Evolutionary conservation across 1,140 invertebrate species (phyloP), one percentile per base, ranked within the genome.

Genomic region (Ips typographus): DNA sequence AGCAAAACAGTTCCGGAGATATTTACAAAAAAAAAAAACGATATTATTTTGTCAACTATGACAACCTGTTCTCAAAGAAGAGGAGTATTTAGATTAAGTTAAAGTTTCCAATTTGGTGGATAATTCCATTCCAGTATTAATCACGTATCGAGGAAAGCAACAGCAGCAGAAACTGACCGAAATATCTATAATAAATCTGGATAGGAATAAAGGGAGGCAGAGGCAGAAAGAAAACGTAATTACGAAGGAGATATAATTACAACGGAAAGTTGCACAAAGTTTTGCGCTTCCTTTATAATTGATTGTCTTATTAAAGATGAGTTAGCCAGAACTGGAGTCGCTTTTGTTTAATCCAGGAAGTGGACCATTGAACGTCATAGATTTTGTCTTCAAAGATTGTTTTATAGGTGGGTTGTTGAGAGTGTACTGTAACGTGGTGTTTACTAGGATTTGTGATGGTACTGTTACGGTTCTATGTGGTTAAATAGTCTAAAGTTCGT

Each of bases 271-370:
- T 78, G 74, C 75, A 77, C 77, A 78, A 76, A 78, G 76, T 78
- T 79, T 75, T 76, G 68, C 71, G 62, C 72, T 74, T 71, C 76
- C 71, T 75, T 76, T 77, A 80, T 80, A 80, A 80, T 80, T 80
- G 79, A 80, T 80, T 76, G 77, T 73, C 79, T 80, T 80, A 80
- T 80, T 80, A 80, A 80, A 79, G 77, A 80, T 80, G 75, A 80
- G 77, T 80, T 80, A 80, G 77, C 74, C 73, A 5, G 67, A 51
- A 59, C 53, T 51, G 40, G 40, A 60, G 65, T 67, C 71, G 76
- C 73, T 75, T 79, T 79, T 79, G 75, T 78, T 76, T 78, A 73
- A 68, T 67, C 60, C 57, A 55, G 37, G 42, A 4, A 8, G 51
- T 69, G 8, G 63, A 61, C 61, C 56, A 64, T 69, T 4, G 52